Evolutionary conservation across 2,888 invertebrate species (phyloP), one percentile per base, ranked within the genome.

Genomic region (Cryptus armator): DNA sequence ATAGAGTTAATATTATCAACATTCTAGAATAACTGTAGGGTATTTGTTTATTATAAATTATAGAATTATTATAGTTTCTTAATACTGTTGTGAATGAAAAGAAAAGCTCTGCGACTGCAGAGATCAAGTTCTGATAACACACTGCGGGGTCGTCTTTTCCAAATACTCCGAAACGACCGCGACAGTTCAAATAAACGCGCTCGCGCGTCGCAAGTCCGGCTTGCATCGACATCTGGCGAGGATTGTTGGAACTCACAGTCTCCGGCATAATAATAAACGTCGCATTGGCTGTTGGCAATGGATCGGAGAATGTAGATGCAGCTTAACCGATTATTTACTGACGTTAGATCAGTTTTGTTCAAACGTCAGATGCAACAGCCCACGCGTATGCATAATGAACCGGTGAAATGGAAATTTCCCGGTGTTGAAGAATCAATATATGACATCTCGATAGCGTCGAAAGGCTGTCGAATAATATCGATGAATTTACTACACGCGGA

Each of bases 371-470:
- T n/a, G 29, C n/a, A 37, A 46, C 19, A 46, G 53, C 24, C 64
- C 29, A 64, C 56, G 29, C 37, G 16, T 14, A 37, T 46, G 16
- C 24, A 56, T 10, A 64, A 70, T 64, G 32, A 75, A 29, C 79
- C 79, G 83, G 53, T 62, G 51, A 74, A 83, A 83, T 83, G 83
- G 75, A 80, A 76, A 76, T 84, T 66, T 84, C 56, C 75, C 76
- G 81, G 70, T 43, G 32, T 32, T 19, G 9, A 46, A 10, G 56
- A n/a, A 2, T 46, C 53, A 64, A 64, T 70, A 68, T 37, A 56
- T n/a, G 16, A 3, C 37, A n/a, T 2, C 32, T 6, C 19, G n/a
- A 43, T n/a, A 19, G 48, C 1, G 16, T 43, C 9, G 24, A 56
- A 46, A 56, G 19, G 12, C 12, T 24, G 12, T 59, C 59, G 59